These are phyloP conservation scores for Temnothorax rugatulus DNA, from an alignment of 2,888 invertebrate species.

Conservation along the genomic window DNA sequence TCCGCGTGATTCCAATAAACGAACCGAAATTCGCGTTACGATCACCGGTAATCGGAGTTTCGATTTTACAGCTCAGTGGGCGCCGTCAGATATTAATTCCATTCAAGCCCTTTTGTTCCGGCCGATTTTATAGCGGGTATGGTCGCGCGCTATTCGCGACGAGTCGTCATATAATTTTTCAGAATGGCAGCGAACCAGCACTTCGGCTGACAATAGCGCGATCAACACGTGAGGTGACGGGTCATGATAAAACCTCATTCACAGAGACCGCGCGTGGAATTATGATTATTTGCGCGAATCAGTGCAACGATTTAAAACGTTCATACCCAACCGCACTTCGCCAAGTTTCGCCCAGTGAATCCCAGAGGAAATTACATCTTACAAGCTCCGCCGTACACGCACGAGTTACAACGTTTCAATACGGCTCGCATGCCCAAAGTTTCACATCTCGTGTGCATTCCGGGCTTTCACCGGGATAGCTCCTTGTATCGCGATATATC, in stretches of 20 bases:
- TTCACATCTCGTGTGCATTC: constrained; percentile 56
- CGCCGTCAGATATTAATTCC: constrained; percentile 69
- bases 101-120: constrained; percentile 59
- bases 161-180: constrained; percentile 60
- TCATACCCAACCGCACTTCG: not conserved
- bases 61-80: constrained; percentile 65
- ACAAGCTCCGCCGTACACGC: constrained; percentile 50
- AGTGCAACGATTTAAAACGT: constrained; percentile 46
- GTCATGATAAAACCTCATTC: constrained; percentile 52
- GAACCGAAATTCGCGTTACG: constrained; percentile 66
- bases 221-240: constrained; percentile 56
- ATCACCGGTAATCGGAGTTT: constrained; percentile 65
- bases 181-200: constrained; percentile 24
- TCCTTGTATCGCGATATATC: constrained; percentile 42
- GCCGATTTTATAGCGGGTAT: constrained; percentile 63
- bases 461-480: constrained; percentile 37
- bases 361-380: constrained; percentile 59
- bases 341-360: constrained; percentile 39
- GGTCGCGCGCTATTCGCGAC: constrained; percentile 41
- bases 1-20: constrained; percentile 58
- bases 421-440: constrained; percentile 51
- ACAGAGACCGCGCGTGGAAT: constrained; percentile 17
- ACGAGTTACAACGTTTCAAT: constrained; percentile 53
- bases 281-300: constrained; percentile 42
- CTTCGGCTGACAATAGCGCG: constrained; percentile 51